These are phyloP conservation scores for Watsonalla cultraria DNA, from an alignment of 2,888 invertebrate species.

Conservation along the genomic window DNA sequence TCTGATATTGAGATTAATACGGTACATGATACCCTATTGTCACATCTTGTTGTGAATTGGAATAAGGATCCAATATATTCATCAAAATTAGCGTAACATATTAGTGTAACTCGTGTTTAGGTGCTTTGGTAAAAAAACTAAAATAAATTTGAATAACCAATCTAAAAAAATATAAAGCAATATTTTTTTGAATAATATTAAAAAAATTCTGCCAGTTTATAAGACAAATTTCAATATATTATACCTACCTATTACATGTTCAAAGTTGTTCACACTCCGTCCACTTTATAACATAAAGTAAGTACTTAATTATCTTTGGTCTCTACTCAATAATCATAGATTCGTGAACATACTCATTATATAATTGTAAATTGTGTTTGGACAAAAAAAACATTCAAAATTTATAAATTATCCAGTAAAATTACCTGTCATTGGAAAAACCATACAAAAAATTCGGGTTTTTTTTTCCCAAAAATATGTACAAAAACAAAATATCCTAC, in stretches of 20 bases:
- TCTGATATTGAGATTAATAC: constrained; percentile 75
- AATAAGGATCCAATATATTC: neutral
- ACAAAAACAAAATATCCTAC: constrained; percentile 7
- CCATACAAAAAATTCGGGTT: neutral
- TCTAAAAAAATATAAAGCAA: neutral
- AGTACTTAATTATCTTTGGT: constrained; percentile 71
- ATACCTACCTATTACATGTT: constrained; percentile 13
- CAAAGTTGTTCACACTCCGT: constrained; percentile 67
- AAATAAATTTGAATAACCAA: constrained; percentile 13
- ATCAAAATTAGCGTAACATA: neutral
- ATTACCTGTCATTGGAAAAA: neutral
- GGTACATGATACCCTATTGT: constrained; percentile 36
- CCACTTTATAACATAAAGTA: constrained; percentile 63
- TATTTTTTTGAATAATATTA: too few species aligned
- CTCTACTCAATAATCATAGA: constrained; percentile 33
- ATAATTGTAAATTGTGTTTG: constrained; percentile 17
- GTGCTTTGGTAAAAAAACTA: neutral
- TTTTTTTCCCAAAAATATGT: neutral
- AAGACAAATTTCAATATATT: too few species aligned
- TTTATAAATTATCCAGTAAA: neutral
- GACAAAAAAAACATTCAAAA: neutral
- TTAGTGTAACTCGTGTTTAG: neutral
- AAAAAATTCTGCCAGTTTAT: too few species aligned
- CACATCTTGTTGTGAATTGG: constrained; percentile 35
- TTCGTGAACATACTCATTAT: constrained; percentile 17